Base-by-base conservation (phyloP, 2,888 invertebrate species). In the Clanis bilineata region DNA sequence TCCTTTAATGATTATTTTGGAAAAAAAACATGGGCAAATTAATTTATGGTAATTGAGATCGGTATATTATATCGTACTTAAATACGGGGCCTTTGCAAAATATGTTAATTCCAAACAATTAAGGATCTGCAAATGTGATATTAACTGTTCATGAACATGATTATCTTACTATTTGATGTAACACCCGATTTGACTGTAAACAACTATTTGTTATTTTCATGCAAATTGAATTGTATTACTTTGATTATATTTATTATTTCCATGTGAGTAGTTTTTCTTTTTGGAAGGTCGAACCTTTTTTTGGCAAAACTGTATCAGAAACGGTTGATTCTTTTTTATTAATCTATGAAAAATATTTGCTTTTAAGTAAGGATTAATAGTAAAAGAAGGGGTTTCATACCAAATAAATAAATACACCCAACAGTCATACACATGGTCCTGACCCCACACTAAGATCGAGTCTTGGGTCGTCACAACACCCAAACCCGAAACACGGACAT, bases 211-310 rank as follows among this genome's bases (percentile, higher is more conserved):
- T 82, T 83, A 77, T 81, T 80, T 80, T 80, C 71, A 74, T 74
- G 73, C 73, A 73, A 82, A 74, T 73, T 74, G 61, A 77, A 80
- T 77, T 77, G 80, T 81, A 82, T 80, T 83, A 80, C 80, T 80
- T 82, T 80, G 74, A 85, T 80, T 86, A 85, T 85, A 86, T 85
- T 85, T 86, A 84, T 86, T 85, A 85, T 85, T 85, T 84, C 75
- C 72, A 81, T 74, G 75, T 64, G 9, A 10, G 23, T 54, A 38
- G 60, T 71, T 72, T 77, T 70, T 70, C 71, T 73, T 32, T 18
- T 18, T n/a, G n/a, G n/a, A n/a, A n/a, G n/a, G n/a, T n/a, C n/a
- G n/a, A n/a, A n/a, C n/a, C n/a, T n/a, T n/a, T n/a, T n/a, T n/a
- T n/a, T n/a, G n/a, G n/a, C n/a, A n/a, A n/a, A n/a, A n/a, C n/a